Conservation (phyloP, 2,113 vertebrate species). For the Hippocampus guttulatus region DNA sequence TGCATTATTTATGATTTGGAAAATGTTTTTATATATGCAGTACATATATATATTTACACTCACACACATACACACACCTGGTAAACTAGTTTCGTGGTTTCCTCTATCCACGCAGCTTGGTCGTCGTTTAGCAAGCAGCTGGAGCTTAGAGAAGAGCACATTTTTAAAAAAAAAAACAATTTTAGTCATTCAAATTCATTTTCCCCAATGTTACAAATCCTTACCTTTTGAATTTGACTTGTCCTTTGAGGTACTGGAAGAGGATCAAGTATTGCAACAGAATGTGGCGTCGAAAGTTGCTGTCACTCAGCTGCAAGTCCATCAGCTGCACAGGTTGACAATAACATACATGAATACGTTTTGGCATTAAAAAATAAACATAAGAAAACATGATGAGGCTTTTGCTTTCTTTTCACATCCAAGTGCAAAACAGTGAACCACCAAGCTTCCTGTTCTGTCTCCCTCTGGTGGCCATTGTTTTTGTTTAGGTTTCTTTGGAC, state of each 20-base stretch:
- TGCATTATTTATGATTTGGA: no score
- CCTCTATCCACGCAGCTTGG: conserved; percentile 93
- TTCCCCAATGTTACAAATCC: not conserved
- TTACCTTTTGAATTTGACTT: conserved; percentile 99
- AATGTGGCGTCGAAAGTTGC: conserved; percentile 96
- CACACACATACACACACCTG: conserved; percentile 72
- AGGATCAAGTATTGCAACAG: conserved; percentile 95
- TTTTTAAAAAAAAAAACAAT: not conserved
- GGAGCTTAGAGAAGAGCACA: conserved; percentile 73
- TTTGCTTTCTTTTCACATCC: no score
- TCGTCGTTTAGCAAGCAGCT: conserved; percentile 90
- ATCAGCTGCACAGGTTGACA: conserved; percentile 78
- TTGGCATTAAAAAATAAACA: not conserved
- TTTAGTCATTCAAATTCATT: not conserved
- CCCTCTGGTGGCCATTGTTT: no score
- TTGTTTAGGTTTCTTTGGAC: no score
- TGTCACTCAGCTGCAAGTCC: conserved; percentile 97
- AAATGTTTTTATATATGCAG: no score
- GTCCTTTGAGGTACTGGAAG: conserved; percentile 96
- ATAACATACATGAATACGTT: not conserved
- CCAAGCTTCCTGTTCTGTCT: no score
- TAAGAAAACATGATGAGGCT: not conserved
- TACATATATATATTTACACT: no score
- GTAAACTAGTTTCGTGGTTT: conserved; percentile 92
- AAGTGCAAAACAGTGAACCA: no score